Percentiles rank a stretch among this genome's conserved stretches.
These are phyloP conservation scores for Leptinotarsa undecemlineata DNA, from an alignment of 1,140 invertebrate genomes.

Conservation along the genomic window DNA sequence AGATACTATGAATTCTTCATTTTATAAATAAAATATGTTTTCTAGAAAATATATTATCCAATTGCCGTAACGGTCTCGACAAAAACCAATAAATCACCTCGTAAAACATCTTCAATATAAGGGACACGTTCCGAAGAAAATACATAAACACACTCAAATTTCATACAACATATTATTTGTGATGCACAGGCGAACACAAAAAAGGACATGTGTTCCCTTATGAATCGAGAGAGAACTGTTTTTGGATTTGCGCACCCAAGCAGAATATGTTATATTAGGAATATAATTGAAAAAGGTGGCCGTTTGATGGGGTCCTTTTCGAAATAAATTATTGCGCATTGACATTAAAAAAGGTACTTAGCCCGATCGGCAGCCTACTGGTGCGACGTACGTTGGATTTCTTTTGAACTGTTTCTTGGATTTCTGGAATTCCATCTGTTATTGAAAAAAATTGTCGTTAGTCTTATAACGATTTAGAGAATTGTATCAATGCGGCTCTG, in stretches of 20 bases:
- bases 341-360: slow-evolving; percentile 31
- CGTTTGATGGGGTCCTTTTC: slow-evolving; percentile 50
- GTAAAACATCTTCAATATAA: too few species aligned
- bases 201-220: slow-evolving; percentile 46
- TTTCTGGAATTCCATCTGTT: slow-evolving; percentile 4
- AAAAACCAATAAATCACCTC: too few species aligned
- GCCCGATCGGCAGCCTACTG: neutral
- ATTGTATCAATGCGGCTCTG: too few species aligned
- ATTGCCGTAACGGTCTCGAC: too few species aligned
- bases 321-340: slow-evolving; percentile 52
- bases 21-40: too few species aligned
- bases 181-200: neutral
- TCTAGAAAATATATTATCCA: too few species aligned
- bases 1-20: too few species aligned
- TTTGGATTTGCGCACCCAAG: slow-evolving; percentile 52
- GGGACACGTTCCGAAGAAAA: neutral
- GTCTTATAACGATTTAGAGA: neutral
- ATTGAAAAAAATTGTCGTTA: neutral
- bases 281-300: slow-evolving; percentile 55
- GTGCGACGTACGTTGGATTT: neutral
- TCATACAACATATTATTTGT: slow-evolving; percentile 3
- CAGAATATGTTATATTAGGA: slow-evolving; percentile 53
- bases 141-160: slow-evolving; percentile 2
- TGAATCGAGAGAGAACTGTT: slow-evolving; percentile 47
- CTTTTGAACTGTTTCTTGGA: neutral